phyloP scores from a whole-genome alignment of 23 tunicate genomes.

The Clavelina lepadiformis region DNA sequence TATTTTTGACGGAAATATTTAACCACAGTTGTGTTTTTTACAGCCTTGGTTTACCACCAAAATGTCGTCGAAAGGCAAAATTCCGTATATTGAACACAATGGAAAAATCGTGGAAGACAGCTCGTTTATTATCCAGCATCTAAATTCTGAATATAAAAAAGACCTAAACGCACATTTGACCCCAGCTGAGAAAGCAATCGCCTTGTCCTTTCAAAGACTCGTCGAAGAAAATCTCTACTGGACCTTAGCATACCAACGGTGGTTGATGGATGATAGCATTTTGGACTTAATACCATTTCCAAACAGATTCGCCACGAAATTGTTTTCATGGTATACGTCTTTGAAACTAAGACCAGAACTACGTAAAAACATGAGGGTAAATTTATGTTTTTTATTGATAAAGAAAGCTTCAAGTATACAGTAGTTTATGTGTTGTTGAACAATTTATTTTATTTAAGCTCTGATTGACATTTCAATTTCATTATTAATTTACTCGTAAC shows the following conservation, averaged over 20 bases:
- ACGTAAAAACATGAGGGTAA: too few species aligned
- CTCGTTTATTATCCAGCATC: conserved; percentile 29
- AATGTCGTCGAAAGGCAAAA: conserved; percentile 47
- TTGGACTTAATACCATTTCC: not conserved
- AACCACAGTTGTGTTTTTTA: too few species aligned
- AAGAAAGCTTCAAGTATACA: too few species aligned
- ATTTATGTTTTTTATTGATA: too few species aligned
- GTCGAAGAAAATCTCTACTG: conserved; percentile 58
- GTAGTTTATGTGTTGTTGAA: too few species aligned
- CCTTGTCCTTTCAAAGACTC: conserved; percentile 40
- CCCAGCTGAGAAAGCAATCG: conserved; percentile 24
- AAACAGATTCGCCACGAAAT: not conserved
- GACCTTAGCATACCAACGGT: conserved; percentile 26
- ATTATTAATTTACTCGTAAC: too few species aligned
- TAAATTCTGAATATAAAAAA: conserved; percentile 20
- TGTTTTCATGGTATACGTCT: too few species aligned
- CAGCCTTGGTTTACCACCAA: too few species aligned
- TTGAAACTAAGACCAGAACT: too few species aligned
- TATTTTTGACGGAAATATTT: too few species aligned
- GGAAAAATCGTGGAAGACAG: conserved; percentile 44
- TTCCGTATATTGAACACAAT: conserved; percentile 30
- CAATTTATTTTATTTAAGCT: too few species aligned
- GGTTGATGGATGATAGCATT: conserved; percentile 21
- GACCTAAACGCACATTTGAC: conserved; percentile 21
- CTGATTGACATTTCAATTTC: too few species aligned